Conservation (phyloP, 2,888 invertebrate genomes). For the Keiferia lycopersicella region DNA sequence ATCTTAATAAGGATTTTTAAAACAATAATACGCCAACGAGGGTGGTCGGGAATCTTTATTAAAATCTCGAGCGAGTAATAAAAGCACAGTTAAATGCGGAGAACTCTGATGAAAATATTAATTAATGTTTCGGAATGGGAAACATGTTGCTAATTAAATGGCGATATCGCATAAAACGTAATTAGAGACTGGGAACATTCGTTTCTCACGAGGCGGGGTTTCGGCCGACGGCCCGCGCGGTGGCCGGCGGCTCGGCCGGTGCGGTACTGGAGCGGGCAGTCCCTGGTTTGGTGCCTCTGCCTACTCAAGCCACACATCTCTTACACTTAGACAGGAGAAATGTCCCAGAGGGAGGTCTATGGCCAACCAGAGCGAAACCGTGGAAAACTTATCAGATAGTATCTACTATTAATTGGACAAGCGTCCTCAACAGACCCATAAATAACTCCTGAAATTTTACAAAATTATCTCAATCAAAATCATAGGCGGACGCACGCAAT, state of each 20-base stretch:
- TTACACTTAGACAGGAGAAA: constrained; percentile 33
- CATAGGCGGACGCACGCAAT: no score
- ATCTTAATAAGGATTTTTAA: constrained; percentile 69
- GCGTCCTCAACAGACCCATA: no score
- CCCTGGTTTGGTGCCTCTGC: no score
- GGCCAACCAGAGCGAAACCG: no score
- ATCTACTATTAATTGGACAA: no score
- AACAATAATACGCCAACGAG: constrained; percentile 71
- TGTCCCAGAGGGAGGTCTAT: no score
- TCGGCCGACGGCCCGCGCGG: constrained; percentile 37
- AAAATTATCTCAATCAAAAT: no score
- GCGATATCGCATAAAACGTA: constrained; percentile 80
- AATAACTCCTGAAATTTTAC: no score
- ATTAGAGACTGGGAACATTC: constrained; percentile 77
- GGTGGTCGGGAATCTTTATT: constrained; percentile 80
- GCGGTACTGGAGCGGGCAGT: constrained; percentile 48
- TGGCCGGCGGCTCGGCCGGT: constrained; percentile 37
- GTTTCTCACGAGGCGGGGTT: constrained; percentile 71
- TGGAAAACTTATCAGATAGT: no score
- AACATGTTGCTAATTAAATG: constrained; percentile 81
- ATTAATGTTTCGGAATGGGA: constrained; percentile 79
- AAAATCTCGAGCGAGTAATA: constrained; percentile 78
- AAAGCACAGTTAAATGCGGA: constrained; percentile 79
- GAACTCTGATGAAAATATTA: constrained; percentile 80
- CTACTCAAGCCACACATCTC: constrained; percentile 42